Evolutionary conservation across 2,888 invertebrate species (phyloP), one percentile per base, ranked within the genome.

Genomic region (Lochmaea crataegi): DNA sequence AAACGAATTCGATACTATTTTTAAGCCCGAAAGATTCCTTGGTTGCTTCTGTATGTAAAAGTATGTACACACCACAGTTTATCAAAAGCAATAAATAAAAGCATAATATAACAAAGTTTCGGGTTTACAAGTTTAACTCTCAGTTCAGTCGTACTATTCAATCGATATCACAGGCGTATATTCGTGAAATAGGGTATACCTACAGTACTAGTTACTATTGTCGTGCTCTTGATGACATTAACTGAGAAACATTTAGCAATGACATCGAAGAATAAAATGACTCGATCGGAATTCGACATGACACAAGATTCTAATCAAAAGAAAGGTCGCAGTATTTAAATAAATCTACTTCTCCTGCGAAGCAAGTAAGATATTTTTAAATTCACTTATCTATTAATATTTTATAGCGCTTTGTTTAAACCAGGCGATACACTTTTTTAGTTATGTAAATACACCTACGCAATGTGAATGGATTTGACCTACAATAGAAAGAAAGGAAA

Each of bases 401-500:
- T 63, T 38, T 63, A 69, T 69, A 18, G 41, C 16, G 51, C 63
- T 69, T 70, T 64, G 64, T 64, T 70, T 11, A n/a, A 64, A 41
- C 4, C 16, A 16, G 61, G 64, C 69, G 69, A 70, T 70, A 70
- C 64, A 57, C 26, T 70, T 70, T 70, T 70, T 64, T 18, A 32
- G 69, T 70, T 70, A 70, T 70, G 69, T 57, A 70, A 70, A 70
- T 63, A 64, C 69, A n/a, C 64, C 69, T 70, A 64, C 69, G 69
- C 64, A 70, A 70, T 64, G 69, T 64, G 69, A 70, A 70, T 18
- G 64, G 45, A 12, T 63, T 41, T 70, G 69, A 70, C 69, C 69
- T 64, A 70, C 69, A 70, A 70, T 70, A 45, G 64, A 70, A 69
- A 64, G 69, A 69, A 70, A 70, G 69, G 69, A 70, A 69, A 70